Conservation (phyloP, 2,888 invertebrate species). For the Oasisia sp. region DNA sequence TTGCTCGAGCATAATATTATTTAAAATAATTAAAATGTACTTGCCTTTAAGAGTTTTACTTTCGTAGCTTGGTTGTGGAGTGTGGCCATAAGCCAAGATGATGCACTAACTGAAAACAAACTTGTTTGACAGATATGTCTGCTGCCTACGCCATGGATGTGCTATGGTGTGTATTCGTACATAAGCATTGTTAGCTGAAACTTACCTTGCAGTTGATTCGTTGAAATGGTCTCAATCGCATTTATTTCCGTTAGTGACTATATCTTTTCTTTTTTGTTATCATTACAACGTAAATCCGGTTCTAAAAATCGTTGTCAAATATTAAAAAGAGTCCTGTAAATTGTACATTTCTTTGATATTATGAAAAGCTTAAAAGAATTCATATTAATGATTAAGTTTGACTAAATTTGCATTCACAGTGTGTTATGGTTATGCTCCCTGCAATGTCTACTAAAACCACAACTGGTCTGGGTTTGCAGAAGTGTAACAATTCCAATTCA, state of each 20-base stretch:
- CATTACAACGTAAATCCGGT: neutral
- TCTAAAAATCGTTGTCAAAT: neutral
- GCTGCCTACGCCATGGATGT: too few species aligned
- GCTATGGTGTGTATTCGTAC: too few species aligned
- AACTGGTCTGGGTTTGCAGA: neutral
- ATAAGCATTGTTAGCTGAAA: too few species aligned
- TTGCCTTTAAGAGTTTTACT: too few species aligned
- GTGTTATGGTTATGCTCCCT: neutral
- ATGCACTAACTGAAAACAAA: too few species aligned
- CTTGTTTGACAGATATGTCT: too few species aligned
- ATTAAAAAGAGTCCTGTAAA: neutral
- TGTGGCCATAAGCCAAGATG: too few species aligned
- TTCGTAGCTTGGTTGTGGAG: too few species aligned
- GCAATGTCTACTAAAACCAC: neutral
- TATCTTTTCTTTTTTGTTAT: neutral
- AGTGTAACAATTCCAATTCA: neutral
- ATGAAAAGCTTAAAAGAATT: neutral
- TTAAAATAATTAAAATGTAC: too few species aligned
- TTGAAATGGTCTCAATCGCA: neutral
- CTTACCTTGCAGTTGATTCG: neutral
- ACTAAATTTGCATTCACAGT: neutral
- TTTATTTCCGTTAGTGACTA: neutral
- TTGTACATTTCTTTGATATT: neutral
- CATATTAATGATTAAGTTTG: neutral
- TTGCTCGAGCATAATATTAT: too few species aligned